A percentile compares a stretch with the other conserved stretches of the same genome.
These are phyloP conservation scores for Spisula subtruncata DNA, from an alignment of 2,888 invertebrate species.

Conservation along the genomic window DNA sequence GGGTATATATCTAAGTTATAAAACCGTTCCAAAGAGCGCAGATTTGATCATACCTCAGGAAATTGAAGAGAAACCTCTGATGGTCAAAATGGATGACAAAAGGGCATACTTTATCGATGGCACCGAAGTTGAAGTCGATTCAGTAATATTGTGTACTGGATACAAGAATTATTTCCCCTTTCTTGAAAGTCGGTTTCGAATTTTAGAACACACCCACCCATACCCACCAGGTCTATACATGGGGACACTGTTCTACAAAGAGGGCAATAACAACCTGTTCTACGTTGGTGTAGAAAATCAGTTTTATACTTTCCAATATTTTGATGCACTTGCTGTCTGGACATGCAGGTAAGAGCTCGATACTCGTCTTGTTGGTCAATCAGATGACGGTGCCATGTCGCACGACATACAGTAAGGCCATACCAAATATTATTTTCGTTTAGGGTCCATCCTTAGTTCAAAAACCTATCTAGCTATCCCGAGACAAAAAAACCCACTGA, in stretches of 20 bases:
- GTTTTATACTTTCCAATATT: slow-evolving; percentile 20
- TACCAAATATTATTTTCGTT: no score
- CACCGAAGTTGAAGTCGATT: slow-evolving; percentile 27
- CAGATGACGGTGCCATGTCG: no score
- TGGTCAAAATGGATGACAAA: background rate
- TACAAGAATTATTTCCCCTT: slow-evolving; percentile 31
- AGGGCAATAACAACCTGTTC: slow-evolving; percentile 25
- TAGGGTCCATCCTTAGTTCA: no score
- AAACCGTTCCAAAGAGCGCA: slow-evolving; percentile 8
- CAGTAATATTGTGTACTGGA: slow-evolving; percentile 30
- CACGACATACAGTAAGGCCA: no score
- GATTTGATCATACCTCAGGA: slow-evolving; percentile 9
- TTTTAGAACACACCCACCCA: background rate
- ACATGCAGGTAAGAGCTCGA: slow-evolving; percentile 10
- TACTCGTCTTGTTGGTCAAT: no score
- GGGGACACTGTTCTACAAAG: slow-evolving; percentile 16
- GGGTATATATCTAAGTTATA: background rate
- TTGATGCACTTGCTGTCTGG: slow-evolving; percentile 24
- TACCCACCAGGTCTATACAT: slow-evolving; percentile 37
- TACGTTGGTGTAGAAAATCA: slow-evolving; percentile 28
- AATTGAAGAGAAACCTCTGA: slow-evolving; percentile 25
- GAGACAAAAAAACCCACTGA: no score
- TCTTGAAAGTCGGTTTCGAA: slow-evolving; percentile 16
- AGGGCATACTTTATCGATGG: slow-evolving; percentile 24
- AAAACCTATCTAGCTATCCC: no score